Base-by-base conservation (phyloP, 1,140 invertebrate genomes). In the Drosophila ambigua region DNA sequence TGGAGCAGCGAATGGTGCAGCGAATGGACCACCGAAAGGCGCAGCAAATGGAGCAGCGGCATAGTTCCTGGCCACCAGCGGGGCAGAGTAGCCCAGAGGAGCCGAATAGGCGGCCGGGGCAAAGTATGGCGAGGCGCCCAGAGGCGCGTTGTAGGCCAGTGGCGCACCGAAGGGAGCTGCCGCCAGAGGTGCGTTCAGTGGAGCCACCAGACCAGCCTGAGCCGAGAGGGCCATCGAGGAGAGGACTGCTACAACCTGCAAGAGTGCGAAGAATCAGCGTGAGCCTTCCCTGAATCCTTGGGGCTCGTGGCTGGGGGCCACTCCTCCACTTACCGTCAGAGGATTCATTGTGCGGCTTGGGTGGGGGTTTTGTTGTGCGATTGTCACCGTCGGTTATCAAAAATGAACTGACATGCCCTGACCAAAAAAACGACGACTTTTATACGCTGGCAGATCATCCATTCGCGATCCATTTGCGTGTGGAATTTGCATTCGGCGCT, bases 281-380 rank as follows among this genome's bases (percentile, higher is more conserved):
- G 15, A 61, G 23, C 15, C 23, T 7, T 5, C 23, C 26, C 11
- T 24, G 15, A 60, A 48, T 23, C 50, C 53, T 31, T 51, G 44
- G 60, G 43, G 13, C 11, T 24, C 3, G 15, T 2, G 13, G 13
- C 49, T 0, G 1, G 7, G 1, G 28, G 7, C 9, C n/a, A 24
- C 0, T 13, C 15, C 16, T 13, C 11, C 15, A 91, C 91, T 92
- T 81, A 92, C 91, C 79, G 80, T 77, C 75, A 92, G 63, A 79
- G 87, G 85, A 92, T 89, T 92, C 91, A 92, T 92, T 92, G 87
- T 92, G 54, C 41, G 71, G 77, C 80, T 92, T 88, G 73, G 83
- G 80, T 74, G 57, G 53, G 35, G 58, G 24, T 66, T 72, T 62
- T 49, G 20, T 44, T 31, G 72, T 64, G 69, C 65, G 75, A 75